These are phyloP conservation scores for Conger conger DNA, from an alignment of 2,113 vertebrate genomes.

Conservation along the genomic window DNA sequence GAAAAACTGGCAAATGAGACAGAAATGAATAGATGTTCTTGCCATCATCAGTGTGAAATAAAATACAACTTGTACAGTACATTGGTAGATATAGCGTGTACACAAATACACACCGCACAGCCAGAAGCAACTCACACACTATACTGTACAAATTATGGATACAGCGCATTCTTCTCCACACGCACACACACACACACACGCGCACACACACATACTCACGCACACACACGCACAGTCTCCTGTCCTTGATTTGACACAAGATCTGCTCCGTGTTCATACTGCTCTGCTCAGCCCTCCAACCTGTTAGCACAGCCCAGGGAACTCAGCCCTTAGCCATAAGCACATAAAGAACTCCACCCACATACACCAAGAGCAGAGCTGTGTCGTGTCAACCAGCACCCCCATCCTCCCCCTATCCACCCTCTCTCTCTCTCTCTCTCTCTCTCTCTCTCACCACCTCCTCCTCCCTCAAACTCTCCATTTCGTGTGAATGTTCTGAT, in stretches of 20 bases:
- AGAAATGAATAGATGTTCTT: background rate
- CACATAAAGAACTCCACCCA: conserved; percentile 39
- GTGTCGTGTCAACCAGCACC: conserved; percentile 45
- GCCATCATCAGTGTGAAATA: background rate
- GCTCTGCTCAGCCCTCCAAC: conserved; percentile 36
- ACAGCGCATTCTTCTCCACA: background rate
- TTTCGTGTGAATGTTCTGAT: conserved; percentile 40
- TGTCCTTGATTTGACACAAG: background rate
- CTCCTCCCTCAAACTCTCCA: conserved; percentile 43
- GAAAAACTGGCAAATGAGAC: conserved; percentile 36
- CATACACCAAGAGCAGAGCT: conserved; percentile 42
- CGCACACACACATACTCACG: background rate
- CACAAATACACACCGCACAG: background rate
- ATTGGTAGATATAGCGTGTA: background rate
- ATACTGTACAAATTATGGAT: background rate
- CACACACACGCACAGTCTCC: background rate
- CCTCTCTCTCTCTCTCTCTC: conserved; percentile 31
- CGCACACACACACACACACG: background rate
- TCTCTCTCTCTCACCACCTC: conserved; percentile 18
- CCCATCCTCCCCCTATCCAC: conserved; percentile 33
- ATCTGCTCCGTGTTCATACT: background rate
- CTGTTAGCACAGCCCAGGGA: conserved; percentile 49
- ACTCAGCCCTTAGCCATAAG: conserved; percentile 40
- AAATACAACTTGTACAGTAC: background rate
- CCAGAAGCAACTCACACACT: background rate